Evolutionary conservation across 2,888 invertebrate species (phyloP).

Genomic region (Sarcophaga caerulescens): DNA sequence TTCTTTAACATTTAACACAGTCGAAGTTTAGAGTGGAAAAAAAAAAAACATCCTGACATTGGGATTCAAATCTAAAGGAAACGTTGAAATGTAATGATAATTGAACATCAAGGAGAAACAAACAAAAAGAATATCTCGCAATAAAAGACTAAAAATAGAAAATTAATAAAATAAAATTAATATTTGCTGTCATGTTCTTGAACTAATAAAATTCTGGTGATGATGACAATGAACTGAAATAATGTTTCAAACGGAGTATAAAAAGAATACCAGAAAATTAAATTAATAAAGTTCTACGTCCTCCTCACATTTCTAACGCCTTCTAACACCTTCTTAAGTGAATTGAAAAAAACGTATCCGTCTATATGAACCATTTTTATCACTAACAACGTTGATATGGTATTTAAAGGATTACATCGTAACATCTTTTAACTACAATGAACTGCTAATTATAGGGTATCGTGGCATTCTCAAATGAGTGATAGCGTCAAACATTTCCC

Average conservation of each 20-base stretch:
- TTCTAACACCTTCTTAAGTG: not conserved
- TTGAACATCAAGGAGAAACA: no score
- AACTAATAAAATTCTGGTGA: constrained; percentile 5
- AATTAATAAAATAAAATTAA: not conserved
- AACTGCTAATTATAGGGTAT: not conserved
- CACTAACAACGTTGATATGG: not conserved
- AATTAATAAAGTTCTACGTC: not conserved
- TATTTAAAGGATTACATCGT: not conserved
- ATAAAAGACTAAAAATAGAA: not conserved
- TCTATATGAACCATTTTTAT: not conserved
- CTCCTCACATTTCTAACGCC: not conserved
- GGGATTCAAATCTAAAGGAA: no score
- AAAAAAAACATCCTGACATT: no score
- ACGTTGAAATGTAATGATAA: no score
- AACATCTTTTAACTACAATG: not conserved
- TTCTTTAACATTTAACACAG: no score
- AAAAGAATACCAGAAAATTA: not conserved
- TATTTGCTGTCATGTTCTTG: not conserved
- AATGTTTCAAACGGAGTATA: not conserved
- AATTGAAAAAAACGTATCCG: not conserved
- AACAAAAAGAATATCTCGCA: no score
- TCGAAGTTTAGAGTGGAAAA: no score
- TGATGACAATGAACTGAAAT: not conserved
- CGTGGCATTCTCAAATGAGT: not conserved
- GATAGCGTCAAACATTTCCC: not conserved